Evolutionary conservation across 2,113 vertebrate genomes (phyloP).

Genomic region (Saguinus midas): DNA sequence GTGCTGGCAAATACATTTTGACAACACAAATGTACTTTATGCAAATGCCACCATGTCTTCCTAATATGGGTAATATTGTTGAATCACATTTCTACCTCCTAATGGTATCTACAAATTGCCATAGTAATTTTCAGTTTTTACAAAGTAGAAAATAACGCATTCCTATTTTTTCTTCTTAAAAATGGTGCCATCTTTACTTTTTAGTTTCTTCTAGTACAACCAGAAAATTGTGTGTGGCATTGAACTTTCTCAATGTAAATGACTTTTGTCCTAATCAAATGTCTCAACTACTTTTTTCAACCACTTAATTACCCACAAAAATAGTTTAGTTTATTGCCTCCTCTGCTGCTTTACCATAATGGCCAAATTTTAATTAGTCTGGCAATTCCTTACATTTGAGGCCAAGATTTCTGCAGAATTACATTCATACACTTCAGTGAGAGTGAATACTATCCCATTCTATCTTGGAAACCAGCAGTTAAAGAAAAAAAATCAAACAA

Average conservation of each 20-base stretch:
- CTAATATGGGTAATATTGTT: not conserved
- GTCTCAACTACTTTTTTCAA: not conserved
- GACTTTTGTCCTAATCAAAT: conserved; percentile 2
- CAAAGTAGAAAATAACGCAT: not conserved
- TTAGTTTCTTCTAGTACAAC: not conserved
- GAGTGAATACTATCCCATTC: not conserved
- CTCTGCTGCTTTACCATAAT: not conserved
- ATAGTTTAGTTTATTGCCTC: not conserved
- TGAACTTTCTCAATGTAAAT: not conserved
- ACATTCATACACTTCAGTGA: not conserved
- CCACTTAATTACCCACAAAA: not conserved
- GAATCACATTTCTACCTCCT: not conserved
- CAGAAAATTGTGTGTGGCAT: not conserved
- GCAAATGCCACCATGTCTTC: not conserved
- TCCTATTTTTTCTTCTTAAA: not conserved
- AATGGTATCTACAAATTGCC: not conserved
- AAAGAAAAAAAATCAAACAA: not conserved
- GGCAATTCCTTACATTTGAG: not conserved
- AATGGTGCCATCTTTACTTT: not conserved
- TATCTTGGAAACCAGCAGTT: not conserved
- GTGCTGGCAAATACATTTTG: not conserved
- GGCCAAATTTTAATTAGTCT: conserved; percentile 24
- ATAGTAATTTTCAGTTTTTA: not conserved
- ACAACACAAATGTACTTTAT: not conserved
- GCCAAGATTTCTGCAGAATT: not conserved